Base-by-base conservation (phyloP, 2,888 invertebrate genomes). In the Troides aeacus region DNA sequence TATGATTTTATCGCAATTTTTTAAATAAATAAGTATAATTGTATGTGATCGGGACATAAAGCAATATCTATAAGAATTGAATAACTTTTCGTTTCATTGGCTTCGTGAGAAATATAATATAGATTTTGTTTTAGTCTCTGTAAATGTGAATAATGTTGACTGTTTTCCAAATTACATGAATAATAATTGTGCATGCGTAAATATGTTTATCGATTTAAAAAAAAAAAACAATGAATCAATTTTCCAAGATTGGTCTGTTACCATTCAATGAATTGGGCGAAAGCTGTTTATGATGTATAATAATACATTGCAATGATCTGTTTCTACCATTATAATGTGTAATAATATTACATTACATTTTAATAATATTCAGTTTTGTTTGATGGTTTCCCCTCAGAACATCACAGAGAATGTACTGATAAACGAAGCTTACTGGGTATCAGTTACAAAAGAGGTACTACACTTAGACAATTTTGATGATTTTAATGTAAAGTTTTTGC, bases 391-490 rank as follows among this genome's bases (percentile, higher is more conserved):
- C 94, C 94, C 95, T 94, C 97, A 97, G 97, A 97, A 97, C 95
- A 97, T 97, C 96, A 97, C 97, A 94, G 97, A 97, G 95, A 96
- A 97, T 94, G 96, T 97, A 94, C 97, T 97, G 94, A 95, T 97
- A 94, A 97, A 97, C 94, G 97, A 97, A 95, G 97, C 97, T 89
- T 96, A 96, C 94, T 97, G 97, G 97, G 96, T 97, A 94, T 95
- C 96, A 93, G 95, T 96, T 94, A 97, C 97, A 92, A 95, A 96
- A 95, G 97, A 97, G 97, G 97, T 97, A 92, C 86, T 86, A 85
- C 78, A 97, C 94, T 93, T 94, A 91, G 92, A 90, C 86, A 90
- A 86, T 92, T 92, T 92, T 92, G 89, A 92, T 89, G 92, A 92
- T 92, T 92, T 79, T 90, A 88, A 90, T 90, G 90, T 92, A 91